Evolutionary conservation across 2,888 invertebrate genomes (phyloP), one percentile per base, ranked within the genome.

Genomic region (Drosophila mulleri): DNA sequence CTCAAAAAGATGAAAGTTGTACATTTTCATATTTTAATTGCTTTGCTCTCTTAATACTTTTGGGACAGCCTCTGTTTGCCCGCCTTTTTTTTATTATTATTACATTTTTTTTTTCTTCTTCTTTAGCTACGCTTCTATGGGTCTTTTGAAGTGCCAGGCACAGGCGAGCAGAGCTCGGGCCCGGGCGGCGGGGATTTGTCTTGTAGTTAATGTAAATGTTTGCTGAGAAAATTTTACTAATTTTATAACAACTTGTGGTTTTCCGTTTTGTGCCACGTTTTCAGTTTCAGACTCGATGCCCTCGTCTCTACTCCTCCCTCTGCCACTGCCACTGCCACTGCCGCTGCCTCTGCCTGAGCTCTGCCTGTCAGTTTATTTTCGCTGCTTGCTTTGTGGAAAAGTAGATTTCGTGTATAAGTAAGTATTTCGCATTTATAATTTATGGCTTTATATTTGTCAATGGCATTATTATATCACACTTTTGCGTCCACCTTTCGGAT

Each of bases 21-120:
- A 86, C 80, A 89, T 83, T 88, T 89, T 91, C 88, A 91, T 90
- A 90, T 90, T 91, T 90, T 90, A 90, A 90, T 90, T 90, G 90
- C 90, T 90, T 91, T 90, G 88, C 86, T 90, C 89, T 89, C 79
- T 82, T 90, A 86, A 87, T 83, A 85, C 83, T 87, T 82, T 80
- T 82, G 89, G 85, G 91, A 80, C 86, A 78, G 76, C 63, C 80
- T 72, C 50, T 47, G 39, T n/a, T 47, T 54, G 70, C 58, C 29
- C 23, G 53, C 32, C 67, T 63, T 20, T 62, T 65, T 52, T 59
- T 73, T 62, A 60, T 47, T 69, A 41, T 69, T 71, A 42, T 32
- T 50, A 47, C 68, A 42, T 64, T 73, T 50, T 69, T 54, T 63
- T 63, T 63, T 61, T 72, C 20, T 26, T 1, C 6, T 26, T 7